These are phyloP conservation scores for Antennarius striatus DNA, from an alignment of 2,113 vertebrate species.

Conservation along the genomic window DNA sequence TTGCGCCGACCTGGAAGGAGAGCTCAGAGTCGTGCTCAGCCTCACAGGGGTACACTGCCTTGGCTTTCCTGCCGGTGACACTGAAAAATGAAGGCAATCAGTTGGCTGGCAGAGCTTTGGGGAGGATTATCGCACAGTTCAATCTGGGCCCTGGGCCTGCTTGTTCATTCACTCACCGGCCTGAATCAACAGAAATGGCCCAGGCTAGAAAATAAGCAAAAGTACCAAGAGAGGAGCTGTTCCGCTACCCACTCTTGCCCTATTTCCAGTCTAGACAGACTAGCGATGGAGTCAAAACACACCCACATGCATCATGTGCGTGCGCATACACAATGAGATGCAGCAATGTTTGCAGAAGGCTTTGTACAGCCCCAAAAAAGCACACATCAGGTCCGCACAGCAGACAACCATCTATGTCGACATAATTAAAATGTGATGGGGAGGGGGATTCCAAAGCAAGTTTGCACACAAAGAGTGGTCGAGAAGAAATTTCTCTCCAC, in stretches of 20 bases:
- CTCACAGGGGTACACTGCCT: constrained; percentile 93
- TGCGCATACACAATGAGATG: constrained; percentile 30
- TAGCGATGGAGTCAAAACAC: constrained; percentile 43
- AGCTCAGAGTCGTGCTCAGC: constrained; percentile 96
- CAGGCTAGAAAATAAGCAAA: constrained; percentile 54
- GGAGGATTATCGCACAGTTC: constrained; percentile 75
- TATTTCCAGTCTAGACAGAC: constrained; percentile 51
- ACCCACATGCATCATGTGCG: constrained; percentile 16
- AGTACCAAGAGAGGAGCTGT: constrained; percentile 45
- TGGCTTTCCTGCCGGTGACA: constrained; percentile 85
- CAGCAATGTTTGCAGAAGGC: constrained; percentile 36
- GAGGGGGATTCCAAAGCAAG: constrained; percentile 39
- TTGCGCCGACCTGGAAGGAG: constrained; percentile 94
- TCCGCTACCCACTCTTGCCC: constrained; percentile 37
- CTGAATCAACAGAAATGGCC: constrained; percentile 68
- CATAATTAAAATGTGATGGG: constrained; percentile 66
- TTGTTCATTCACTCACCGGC: constrained; percentile 62
- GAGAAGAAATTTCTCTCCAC: constrained; percentile 38
- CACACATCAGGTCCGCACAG: constrained; percentile 36
- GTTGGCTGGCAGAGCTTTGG: constrained; percentile 71
- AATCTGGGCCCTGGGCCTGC: constrained; percentile 68
- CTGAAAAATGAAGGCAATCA: constrained; percentile 86
- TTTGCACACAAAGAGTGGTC: constrained; percentile 48
- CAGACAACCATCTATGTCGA: constrained; percentile 58
- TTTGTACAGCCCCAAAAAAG: constrained; percentile 37